Base-by-base conservation (phyloP, 2,113 vertebrate genomes). In the Pelmatolapia mariae region DNA sequence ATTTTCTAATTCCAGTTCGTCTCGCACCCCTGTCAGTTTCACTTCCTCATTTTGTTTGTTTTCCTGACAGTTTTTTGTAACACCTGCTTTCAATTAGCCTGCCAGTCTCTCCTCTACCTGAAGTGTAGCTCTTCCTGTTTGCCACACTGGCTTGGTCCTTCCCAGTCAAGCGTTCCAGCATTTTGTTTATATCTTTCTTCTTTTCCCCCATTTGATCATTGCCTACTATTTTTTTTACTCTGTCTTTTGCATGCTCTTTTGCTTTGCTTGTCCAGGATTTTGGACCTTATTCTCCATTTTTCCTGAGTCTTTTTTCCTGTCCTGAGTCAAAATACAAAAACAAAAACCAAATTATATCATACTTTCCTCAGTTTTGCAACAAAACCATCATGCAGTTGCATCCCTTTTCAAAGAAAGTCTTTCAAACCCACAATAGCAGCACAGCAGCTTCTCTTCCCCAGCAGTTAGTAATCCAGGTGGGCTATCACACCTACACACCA, bases 381-480 rank as follows among this genome's bases (percentile, higher is more conserved):
- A 24, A 15, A 56, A 45, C 31, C 73, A 33, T 73, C 79, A 82
- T 24, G 47, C 26, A 19, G 52, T 59, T 31, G 53, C 71, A 89
- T 76, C 33, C 15, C 18, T 84, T 79, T 84, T 87, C 81, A 86
- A 82, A 89, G 78, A 83, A 59, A 66, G 50, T 52, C 80, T 66
- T 92, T 80, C 57, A 91, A 91, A 90, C 76, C 89, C 76, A 88
- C 89, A 83, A 79, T 84, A 24, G 68, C 81, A 86, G 79, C 61
- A 78, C 80, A 80, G 90, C 82, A 57, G 84, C 84, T 53, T 83
- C 61, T 83, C 91, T 86, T 59, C 87, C 66, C 73, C 86, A 89
- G 80, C 89, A 84, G 93, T 91, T 89, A 91, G 84, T 85, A 86
- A 93, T 90, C 89, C 93, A 93, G 92, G 93, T 93, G 92, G 91